Evolutionary conservation across 2,113 vertebrate species (phyloP).

Genomic region (Suncus etruscus): DNA sequence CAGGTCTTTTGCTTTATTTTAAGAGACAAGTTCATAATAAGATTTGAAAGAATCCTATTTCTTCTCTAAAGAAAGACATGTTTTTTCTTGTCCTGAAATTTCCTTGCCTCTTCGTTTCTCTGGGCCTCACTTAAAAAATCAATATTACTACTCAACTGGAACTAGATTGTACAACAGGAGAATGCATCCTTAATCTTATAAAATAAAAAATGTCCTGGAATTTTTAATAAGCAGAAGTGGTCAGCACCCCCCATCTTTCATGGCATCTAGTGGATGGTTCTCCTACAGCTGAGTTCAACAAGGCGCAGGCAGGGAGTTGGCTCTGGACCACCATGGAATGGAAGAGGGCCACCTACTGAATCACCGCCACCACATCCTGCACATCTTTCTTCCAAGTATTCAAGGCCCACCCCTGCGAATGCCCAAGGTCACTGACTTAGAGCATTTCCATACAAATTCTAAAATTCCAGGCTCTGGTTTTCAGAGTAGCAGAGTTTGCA

Average conservation of each 20-base stretch:
- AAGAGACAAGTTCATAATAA: conserved; percentile 22
- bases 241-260: conserved; percentile 65
- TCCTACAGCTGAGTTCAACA: conserved; percentile 39
- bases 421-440: conserved; percentile 58
- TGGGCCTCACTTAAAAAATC: conserved; percentile 21
- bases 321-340: conserved; percentile 76
- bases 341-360: conserved; percentile 80
- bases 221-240: conserved; percentile 79
- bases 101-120: conserved; percentile 13
- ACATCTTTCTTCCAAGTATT: conserved; percentile 71
- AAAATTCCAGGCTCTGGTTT: conserved; percentile 76
- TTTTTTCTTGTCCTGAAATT: conserved; percentile 44
- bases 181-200: conserved; percentile 74
- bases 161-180: conserved; percentile 48
- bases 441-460: conserved; percentile 62
- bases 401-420: conserved; percentile 74
- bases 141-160: conserved; percentile 50
- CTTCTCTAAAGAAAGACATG: neutral
- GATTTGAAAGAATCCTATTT: neutral
- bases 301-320: conserved; percentile 60
- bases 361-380: conserved; percentile 79
- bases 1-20: conserved; percentile 49
- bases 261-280: conserved; percentile 62
- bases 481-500: conserved; percentile 72
- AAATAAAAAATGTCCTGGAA: conserved; percentile 67